Conservation (phyloP, 1,140 invertebrate species). For the Dreissena polymorpha region DNA sequence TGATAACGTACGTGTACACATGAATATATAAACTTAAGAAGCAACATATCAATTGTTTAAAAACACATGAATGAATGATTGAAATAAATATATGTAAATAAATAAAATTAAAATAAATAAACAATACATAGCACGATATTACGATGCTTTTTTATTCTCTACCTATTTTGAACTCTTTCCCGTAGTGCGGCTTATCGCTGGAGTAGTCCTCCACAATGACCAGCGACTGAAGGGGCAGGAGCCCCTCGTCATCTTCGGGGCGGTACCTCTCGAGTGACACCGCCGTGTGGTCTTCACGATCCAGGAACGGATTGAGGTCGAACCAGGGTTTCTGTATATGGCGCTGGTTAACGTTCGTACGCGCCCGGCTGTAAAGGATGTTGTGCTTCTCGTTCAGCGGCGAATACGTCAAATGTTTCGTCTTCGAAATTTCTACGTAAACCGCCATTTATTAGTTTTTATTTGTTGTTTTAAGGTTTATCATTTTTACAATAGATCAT, state of each 20-base stretch:
- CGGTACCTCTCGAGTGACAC: slow-evolving; percentile 9
- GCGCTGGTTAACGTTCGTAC: slow-evolving; percentile 49
- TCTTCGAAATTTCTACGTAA: slow-evolving; percentile 24
- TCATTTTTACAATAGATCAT: too few species aligned
- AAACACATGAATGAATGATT: too few species aligned
- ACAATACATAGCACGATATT: neutral
- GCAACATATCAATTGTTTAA: too few species aligned
- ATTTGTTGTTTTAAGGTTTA: too few species aligned
- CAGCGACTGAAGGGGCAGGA: slow-evolving; percentile 52
- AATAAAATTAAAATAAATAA: neutral
- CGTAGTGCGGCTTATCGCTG: slow-evolving; percentile 21
- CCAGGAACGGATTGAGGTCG: slow-evolving; percentile 57
- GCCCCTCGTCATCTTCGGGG: slow-evolving; percentile 27
- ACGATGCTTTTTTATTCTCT: neutral
- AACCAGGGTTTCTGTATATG: slow-evolving; percentile 59
- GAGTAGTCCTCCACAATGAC: slow-evolving; percentile 56
- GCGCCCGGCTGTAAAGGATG: slow-evolving; percentile 53
- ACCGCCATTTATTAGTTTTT: slow-evolving; percentile 15
- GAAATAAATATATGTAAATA: neutral
- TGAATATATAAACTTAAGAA: too few species aligned
- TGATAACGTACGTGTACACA: too few species aligned
- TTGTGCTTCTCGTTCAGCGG: slow-evolving; percentile 56
- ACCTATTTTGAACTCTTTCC: slow-evolving; percentile 49
- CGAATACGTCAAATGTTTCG: slow-evolving; percentile 21
- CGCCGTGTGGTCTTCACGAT: slow-evolving; percentile 38